Evolutionary conservation across 2,797 vertebrate genomes (phyloP).

Genomic region (Bradypodion pumilum): DNA sequence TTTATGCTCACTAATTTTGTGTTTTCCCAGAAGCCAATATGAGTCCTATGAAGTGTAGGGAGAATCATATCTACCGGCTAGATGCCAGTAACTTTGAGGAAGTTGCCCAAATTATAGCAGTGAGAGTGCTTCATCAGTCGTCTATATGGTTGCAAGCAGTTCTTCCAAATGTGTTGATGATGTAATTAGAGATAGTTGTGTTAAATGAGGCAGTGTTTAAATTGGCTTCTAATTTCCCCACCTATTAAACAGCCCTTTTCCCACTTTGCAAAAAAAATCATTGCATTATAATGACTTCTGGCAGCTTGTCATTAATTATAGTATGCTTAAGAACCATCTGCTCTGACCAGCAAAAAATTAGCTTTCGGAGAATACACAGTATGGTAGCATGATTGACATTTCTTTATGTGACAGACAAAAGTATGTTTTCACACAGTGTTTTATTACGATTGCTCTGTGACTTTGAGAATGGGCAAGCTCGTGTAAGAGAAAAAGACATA

Average conservation of each 20-base stretch:
- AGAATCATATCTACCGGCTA: constrained; percentile 59
- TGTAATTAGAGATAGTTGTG: constrained; percentile 85
- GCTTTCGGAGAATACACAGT: neutral
- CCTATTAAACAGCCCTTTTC: constrained; percentile 82
- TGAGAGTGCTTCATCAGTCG: constrained; percentile 51
- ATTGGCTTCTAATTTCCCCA: constrained; percentile 88
- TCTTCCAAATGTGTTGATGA: constrained; percentile 79
- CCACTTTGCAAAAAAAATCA: constrained; percentile 57
- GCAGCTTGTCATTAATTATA: constrained; percentile 76
- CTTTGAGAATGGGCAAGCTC: neutral
- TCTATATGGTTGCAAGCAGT: constrained; percentile 63
- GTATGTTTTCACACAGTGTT: neutral
- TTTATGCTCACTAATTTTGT: neutral
- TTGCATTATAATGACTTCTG: constrained; percentile 77
- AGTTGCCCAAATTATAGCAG: constrained; percentile 60
- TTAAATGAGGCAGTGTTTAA: constrained; percentile 89
- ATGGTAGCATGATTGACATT: neutral
- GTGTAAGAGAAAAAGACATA: neutral
- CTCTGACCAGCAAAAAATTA: constrained; percentile 15
- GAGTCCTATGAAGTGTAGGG: constrained; percentile 48
- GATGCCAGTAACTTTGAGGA: constrained; percentile 66
- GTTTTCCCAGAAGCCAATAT: constrained; percentile 54
- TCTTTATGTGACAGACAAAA: neutral
- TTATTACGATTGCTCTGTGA: neutral
- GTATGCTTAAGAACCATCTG: constrained; percentile 9